Evolutionary conservation across 2,113 vertebrate genomes (phyloP).

Genomic region (Plotosus lineatus): DNA sequence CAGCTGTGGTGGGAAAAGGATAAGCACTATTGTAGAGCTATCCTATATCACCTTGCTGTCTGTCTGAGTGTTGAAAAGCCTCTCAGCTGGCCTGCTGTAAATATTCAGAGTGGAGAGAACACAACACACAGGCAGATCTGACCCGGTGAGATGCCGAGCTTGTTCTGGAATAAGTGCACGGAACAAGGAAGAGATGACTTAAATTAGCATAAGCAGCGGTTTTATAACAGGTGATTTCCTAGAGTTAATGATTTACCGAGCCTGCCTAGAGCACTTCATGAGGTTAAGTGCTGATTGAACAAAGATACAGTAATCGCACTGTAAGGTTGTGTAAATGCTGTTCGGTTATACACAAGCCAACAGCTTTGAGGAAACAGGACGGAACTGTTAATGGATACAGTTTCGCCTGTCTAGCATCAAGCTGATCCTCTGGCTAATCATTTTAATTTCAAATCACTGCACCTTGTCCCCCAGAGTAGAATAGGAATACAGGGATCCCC

Average conservation of each 20-base stretch:
- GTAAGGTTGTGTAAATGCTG: no score
- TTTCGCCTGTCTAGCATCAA: no score
- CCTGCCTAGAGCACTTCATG: background rate
- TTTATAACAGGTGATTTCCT: background rate
- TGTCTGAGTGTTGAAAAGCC: background rate
- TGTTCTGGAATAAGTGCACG: background rate
- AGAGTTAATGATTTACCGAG: background rate
- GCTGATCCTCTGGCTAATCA: no score
- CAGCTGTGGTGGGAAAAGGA: background rate
- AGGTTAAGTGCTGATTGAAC: conserved; percentile 33
- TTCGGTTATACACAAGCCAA: no score
- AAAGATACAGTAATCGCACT: conserved; percentile 6
- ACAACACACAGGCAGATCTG: background rate
- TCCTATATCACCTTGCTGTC: background rate
- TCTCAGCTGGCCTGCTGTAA: background rate
- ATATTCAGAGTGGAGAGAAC: background rate
- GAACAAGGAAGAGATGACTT: background rate
- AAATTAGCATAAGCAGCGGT: background rate
- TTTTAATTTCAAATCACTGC: no score
- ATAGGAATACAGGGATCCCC: no score
- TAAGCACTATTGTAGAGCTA: background rate
- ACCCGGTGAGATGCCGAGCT: background rate
- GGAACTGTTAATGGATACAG: no score
- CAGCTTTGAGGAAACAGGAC: no score
- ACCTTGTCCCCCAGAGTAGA: no score